These are phyloP conservation scores for Agonopterix arenella DNA, from an alignment of 2,888 invertebrate genomes.

Conservation along the genomic window DNA sequence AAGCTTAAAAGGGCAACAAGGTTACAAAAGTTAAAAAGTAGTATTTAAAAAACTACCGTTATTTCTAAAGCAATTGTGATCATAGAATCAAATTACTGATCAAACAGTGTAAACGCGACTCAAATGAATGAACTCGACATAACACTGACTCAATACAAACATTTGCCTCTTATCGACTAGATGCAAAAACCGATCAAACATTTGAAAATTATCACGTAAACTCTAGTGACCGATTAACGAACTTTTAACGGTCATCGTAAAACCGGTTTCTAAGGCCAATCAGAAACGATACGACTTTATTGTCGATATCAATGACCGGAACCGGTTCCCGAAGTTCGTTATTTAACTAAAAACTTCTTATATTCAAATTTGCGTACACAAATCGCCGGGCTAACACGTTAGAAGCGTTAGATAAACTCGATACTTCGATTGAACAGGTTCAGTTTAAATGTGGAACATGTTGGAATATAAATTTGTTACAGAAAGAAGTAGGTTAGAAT, in stretches of 20 bases:
- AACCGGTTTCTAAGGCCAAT: slow-evolving; percentile 43
- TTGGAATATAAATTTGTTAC: slow-evolving; percentile 33
- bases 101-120: slow-evolving; percentile 8
- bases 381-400: slow-evolving; percentile 30
- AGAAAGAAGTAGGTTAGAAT: slow-evolving; percentile 43
- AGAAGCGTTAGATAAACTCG: slow-evolving; percentile 11
- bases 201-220: slow-evolving; percentile 34
- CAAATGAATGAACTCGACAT: slow-evolving; percentile 8
- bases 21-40: too few species aligned
- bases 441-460: slow-evolving; percentile 28
- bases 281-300: slow-evolving; percentile 19
- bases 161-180: slow-evolving; percentile 37
- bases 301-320: slow-evolving; percentile 30
- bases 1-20: not conserved
- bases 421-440: slow-evolving; percentile 22
- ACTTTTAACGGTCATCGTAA: slow-evolving; percentile 50
- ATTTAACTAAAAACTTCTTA: slow-evolving; percentile 27
- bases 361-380: slow-evolving; percentile 34
- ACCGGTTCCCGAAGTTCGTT: slow-evolving; percentile 26
- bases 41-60: not conserved
- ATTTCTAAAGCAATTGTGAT: not conserved
- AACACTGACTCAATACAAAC: slow-evolving; percentile 25
- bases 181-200: slow-evolving; percentile 40
- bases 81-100: slow-evolving; percentile 6
- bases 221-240: slow-evolving; percentile 38